Evolutionary conservation across 2,888 invertebrate genomes (phyloP), one percentile per base, ranked within the genome.

Genomic region (Stenoptilia bipunctidactyla): DNA sequence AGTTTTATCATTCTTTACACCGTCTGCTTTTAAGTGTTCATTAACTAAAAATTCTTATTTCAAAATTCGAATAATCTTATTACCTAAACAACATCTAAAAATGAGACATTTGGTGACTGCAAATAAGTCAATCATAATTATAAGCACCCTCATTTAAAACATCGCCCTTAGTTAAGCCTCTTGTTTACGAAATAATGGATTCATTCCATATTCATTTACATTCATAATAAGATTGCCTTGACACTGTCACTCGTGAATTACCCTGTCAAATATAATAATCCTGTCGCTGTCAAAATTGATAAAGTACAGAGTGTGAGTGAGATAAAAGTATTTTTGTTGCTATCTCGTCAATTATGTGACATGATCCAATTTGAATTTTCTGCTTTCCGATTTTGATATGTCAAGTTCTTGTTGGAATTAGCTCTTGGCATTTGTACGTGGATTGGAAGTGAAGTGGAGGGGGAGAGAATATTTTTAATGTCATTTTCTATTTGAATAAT

Each of bases 161-260:
- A 66, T 68, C 66, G 61, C 62, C 68, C 65, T 59, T 47, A 58
- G 57, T 30, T 30, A n/a, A 30, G 67, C 4, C 4, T 20, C 20
- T 72, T 82, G 77, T 82, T 83, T 79, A 75, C 56, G 66, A 72
- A 73, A 75, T 82, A 83, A 82, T 83, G 76, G 79, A 76, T 79
- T 83, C 79, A 80, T 82, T 80, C 76, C 72, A 74, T 75, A 79
- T 77, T 82, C 77, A 82, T 83, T 83, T 82, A 72, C 82, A 80
- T 75, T 65, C 56, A 58, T 80, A 82, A 80, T 75, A 69, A 80
- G 80, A 77, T 75, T 60, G 72, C 60, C 61, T 56, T 66, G 71
- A 70, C 71, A 64, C 59, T 58, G 68, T 58, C 75, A 61, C 59
- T 60, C 61, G 60, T 53, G 63, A 76, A 77, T 76, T 73, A 72